These are phyloP conservation scores for Hofmannophila pseudospretella DNA, from an alignment of 2,888 invertebrate genomes.

Conservation along the genomic window DNA sequence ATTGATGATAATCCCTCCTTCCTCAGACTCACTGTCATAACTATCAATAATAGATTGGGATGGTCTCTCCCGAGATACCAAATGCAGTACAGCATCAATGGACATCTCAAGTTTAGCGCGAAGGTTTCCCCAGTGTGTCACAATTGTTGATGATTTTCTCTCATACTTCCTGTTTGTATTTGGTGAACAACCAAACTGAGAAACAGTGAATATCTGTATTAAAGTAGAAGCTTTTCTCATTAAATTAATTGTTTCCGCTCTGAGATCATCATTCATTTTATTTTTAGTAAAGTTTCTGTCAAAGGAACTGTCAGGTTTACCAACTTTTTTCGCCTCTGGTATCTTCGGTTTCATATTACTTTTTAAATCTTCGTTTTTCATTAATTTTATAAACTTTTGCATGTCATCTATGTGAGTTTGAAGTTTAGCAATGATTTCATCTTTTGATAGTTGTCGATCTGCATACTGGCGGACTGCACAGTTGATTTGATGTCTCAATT, in stretches of 20 bases:
- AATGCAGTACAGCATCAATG: slow-evolving; percentile 83
- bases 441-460: slow-evolving; percentile 96
- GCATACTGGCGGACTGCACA: slow-evolving; percentile 93
- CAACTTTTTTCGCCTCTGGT: slow-evolving; percentile 38
- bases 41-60: slow-evolving; percentile 66
- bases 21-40: slow-evolving; percentile 81
- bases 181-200: slow-evolving; percentile 93
- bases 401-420: slow-evolving; percentile 98
- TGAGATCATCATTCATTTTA: slow-evolving; percentile 62
- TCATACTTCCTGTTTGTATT: slow-evolving; percentile 85
- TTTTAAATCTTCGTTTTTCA: slow-evolving; percentile 87
- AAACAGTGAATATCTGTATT: slow-evolving; percentile 94
- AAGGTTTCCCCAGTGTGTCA: slow-evolving; percentile 97
- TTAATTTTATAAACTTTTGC: slow-evolving; percentile 96
- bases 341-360: slow-evolving; percentile 33
- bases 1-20: slow-evolving; percentile 70
- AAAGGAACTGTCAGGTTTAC: slow-evolving; percentile 46
- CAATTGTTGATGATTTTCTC: slow-evolving; percentile 88
- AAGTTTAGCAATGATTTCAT: slow-evolving; percentile 95
- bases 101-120: slow-evolving; percentile 95
- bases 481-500: slow-evolving; percentile 92
- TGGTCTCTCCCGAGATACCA: slow-evolving; percentile 72
- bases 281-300: slow-evolving; percentile 55
- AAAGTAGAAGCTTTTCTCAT: slow-evolving; percentile 93
- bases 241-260: slow-evolving; percentile 82